These are phyloP conservation scores for Tipula helvola DNA, from an alignment of 2,888 invertebrate genomes.

Conservation along the genomic window DNA sequence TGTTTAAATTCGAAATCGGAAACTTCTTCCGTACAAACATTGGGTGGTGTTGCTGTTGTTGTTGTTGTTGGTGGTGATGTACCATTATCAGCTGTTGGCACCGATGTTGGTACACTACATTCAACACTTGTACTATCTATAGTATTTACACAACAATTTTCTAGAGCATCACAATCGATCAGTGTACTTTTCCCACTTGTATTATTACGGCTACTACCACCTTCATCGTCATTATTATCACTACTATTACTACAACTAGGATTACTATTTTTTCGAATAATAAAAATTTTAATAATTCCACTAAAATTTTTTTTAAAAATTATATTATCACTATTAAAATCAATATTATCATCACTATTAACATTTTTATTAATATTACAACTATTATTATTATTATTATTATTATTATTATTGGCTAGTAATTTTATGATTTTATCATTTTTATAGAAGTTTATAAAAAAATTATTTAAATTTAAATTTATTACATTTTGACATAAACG, in stretches of 20 bases:
- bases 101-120: background rate
- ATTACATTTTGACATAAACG: background rate
- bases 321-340: background rate
- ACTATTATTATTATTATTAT: conserved; percentile 6
- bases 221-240: background rate
- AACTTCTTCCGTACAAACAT: conserved; percentile 32
- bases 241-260: background rate
- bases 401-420: background rate
- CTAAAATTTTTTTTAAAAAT: conserved; percentile 6
- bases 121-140: background rate
- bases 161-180: background rate
- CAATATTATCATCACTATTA: conserved; percentile 5
- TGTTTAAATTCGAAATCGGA: conserved; percentile 34
- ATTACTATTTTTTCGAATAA: background rate
- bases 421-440: background rate
- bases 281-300: background rate
- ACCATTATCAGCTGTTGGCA: background rate
- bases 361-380: background rate
- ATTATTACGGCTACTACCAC: conserved; percentile 11
- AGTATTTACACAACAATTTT: background rate
- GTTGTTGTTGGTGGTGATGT: no score
- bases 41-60: background rate
- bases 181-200: background rate
- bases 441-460: background rate
- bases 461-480: background rate